A percentile compares a stretch with the other conserved stretches of the same genome.
phyloP scores from a whole-genome alignment of 2,113 vertebrate genomes.

The Poecile atricapillus region DNA sequence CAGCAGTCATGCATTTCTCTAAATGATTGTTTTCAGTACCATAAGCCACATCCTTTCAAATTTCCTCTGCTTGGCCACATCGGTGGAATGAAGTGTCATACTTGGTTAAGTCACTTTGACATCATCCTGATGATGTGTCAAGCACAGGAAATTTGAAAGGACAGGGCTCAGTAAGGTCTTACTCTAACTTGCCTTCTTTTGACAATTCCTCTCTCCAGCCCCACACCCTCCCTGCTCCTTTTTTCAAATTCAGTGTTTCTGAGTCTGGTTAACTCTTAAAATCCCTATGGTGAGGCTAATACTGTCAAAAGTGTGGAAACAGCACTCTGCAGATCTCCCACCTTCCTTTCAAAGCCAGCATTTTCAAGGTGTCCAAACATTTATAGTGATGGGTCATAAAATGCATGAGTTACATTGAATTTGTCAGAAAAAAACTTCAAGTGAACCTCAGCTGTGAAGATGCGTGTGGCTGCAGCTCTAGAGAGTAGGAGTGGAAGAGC shows the following conservation, averaged over 20 bases:
- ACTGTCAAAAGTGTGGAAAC: background rate
- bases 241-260: background rate
- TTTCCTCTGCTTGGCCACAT: constrained; percentile 42
- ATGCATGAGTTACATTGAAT: background rate
- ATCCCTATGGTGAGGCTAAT: background rate
- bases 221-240: background rate
- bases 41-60: constrained; percentile 36
- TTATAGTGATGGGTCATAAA: background rate
- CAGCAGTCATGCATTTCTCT: constrained; percentile 34
- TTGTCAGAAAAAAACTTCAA: background rate
- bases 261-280: constrained; percentile 42
- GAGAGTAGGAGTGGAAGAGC: background rate
- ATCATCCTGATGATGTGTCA: constrained; percentile 57
- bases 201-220: background rate
- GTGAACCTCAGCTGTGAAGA: background rate
- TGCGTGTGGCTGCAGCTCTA: background rate
- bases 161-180: constrained; percentile 8
- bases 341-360: background rate
- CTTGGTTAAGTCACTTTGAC: constrained; percentile 12
- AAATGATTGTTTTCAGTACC: constrained; percentile 30
- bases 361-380: background rate
- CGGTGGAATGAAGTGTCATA: constrained; percentile 61
- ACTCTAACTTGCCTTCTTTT: constrained; percentile 10
- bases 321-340: background rate
- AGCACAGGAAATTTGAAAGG: constrained; percentile 52